A percentile compares a stretch with the other conserved stretches of the same genome.
Evolutionary conservation across 2,797 vertebrate species (phyloP).

Genomic region (Thamnophis elegans): DNA sequence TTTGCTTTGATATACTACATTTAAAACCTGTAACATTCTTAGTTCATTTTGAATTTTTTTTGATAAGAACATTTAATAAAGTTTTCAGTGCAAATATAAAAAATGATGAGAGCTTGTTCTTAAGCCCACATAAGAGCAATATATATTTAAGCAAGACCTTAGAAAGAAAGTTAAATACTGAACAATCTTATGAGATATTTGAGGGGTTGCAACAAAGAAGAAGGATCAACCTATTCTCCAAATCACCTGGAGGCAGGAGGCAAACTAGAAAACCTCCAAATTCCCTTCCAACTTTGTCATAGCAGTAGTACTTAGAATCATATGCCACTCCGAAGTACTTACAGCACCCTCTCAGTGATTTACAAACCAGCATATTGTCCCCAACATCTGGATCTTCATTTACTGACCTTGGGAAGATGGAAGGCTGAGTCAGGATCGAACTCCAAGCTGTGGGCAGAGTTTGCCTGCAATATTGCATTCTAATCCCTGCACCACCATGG

Average conservation of each 20-base stretch:
- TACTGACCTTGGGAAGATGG: neutral
- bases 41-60: neutral
- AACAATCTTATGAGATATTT: neutral
- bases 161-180: neutral
- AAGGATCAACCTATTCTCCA: neutral
- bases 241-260: neutral
- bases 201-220: neutral
- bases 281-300: neutral
- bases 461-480: neutral
- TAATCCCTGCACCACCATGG: neutral
- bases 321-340: neutral
- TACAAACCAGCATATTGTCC: neutral
- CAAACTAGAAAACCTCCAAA: neutral
- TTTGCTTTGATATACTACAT: neutral
- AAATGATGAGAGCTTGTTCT: neutral
- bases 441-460: neutral
- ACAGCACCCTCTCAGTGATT: neutral
- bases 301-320: neutral
- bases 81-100: neutral
- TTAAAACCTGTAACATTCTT: neutral
- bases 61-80: neutral
- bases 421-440: neutral
- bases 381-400: neutral
- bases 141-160: neutral
- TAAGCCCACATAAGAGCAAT: neutral